Conservation (phyloP, 2,797 vertebrate species). For the Catharus ustulatus region DNA sequence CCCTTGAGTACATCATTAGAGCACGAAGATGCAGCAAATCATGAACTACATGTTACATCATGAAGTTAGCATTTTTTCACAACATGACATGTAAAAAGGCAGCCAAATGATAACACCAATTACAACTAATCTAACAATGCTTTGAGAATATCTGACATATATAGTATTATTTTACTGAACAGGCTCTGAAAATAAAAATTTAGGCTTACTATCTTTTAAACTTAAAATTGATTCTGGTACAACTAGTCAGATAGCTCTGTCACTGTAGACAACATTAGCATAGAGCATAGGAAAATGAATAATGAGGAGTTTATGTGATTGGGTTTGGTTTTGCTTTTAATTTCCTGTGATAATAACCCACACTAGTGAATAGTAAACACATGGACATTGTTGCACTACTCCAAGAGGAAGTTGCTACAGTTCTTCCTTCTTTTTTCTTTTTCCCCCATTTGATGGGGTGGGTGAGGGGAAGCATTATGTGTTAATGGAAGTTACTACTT, state of each 20-base stretch:
- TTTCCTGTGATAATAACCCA: not conserved
- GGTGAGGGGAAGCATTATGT: not conserved
- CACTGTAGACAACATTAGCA: not conserved
- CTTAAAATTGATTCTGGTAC: not conserved
- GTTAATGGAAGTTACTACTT: not conserved
- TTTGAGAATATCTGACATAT: not conserved
- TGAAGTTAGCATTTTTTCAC: not conserved
- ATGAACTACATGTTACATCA: not conserved
- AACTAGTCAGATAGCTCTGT: not conserved
- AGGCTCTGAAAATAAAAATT: not conserved
- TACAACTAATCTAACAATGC: not conserved
- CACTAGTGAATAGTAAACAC: not conserved
- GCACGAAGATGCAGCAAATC: not conserved
- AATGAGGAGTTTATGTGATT: not conserved
- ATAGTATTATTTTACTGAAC: not conserved
- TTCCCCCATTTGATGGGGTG: fast-evolving
- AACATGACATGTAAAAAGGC: not conserved
- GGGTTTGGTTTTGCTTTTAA: not conserved
- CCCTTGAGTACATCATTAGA: not conserved
- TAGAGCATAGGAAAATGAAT: not conserved
- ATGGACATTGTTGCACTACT: not conserved
- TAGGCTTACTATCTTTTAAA: not conserved
- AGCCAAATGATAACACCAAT: not conserved
- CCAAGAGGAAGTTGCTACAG: not conserved
- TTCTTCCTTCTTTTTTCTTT: fast-evolving